phyloP scores from a whole-genome alignment of 2,797 vertebrate genomes.

The Gymnopithys bicolor region DNA sequence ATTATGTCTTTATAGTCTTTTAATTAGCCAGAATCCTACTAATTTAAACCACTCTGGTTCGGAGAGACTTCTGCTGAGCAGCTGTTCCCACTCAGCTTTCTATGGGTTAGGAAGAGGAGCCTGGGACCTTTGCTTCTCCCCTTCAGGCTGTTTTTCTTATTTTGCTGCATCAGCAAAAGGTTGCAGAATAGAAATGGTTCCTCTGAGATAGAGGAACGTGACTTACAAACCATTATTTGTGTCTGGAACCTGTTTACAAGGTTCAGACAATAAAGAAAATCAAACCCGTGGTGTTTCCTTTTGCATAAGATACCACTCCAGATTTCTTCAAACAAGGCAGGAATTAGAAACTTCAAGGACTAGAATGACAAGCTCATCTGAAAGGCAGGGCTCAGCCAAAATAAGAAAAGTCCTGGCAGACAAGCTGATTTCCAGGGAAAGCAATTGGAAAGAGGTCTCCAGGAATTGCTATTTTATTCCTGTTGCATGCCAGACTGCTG shows the following conservation, averaged over 20 bases:
- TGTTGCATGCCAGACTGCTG: neutral
- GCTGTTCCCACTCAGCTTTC: conserved; percentile 63
- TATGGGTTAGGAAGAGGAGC: conserved; percentile 17
- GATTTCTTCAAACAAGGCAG: neutral
- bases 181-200: conserved; percentile 31
- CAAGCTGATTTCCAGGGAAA: neutral
- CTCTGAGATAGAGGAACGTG: conserved; percentile 54
- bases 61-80: conserved; percentile 54
- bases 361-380: neutral
- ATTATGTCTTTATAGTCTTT: conserved; percentile 72
- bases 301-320: neutral
- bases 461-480: neutral
- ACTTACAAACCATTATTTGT: conserved; percentile 59
- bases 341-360: neutral
- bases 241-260: conserved; percentile 32
- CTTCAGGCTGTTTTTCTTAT: conserved; percentile 59
- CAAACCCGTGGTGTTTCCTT: neutral
- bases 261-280: conserved; percentile 29
- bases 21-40: conserved; percentile 70
- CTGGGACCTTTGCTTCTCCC: conserved; percentile 33
- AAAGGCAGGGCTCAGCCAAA: neutral
- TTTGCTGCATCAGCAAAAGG: conserved; percentile 56
- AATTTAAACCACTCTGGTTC: conserved; percentile 66
- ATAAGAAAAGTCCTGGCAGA: neutral
- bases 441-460: neutral